These are phyloP conservation scores for Drosophila sucinea DNA, from an alignment of 1,140 invertebrate species.

Conservation along the genomic window DNA sequence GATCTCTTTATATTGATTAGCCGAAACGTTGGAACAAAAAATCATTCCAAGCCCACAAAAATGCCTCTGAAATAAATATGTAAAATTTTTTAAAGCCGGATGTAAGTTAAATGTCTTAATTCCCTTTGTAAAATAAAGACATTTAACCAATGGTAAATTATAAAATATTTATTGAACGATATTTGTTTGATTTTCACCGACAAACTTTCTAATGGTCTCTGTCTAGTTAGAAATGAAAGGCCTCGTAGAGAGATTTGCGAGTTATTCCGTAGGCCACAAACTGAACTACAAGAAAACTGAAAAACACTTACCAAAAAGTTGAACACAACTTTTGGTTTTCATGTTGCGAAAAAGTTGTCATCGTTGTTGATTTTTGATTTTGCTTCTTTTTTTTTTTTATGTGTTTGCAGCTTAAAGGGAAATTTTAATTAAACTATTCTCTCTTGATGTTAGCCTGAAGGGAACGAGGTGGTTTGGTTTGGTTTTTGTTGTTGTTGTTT, in stretches of 20 bases:
- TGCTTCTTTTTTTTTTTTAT: constrained; percentile 54
- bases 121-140: background rate
- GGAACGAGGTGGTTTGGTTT: background rate
- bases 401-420: constrained; percentile 66
- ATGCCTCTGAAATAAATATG: too few species aligned
- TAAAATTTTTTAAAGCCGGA: background rate
- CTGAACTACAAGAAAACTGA: constrained; percentile 24
- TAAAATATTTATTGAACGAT: constrained; percentile 2
- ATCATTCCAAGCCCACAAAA: too few species aligned
- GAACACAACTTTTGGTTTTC: constrained; percentile 56
- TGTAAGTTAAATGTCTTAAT: background rate
- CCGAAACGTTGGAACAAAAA: too few species aligned
- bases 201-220: constrained; percentile 59
- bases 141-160: background rate
- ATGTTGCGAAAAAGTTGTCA: constrained; percentile 39
- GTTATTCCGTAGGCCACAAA: constrained; percentile 48
- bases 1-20: too few species aligned
- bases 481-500: background rate
- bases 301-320: constrained; percentile 71
- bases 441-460: constrained; percentile 28
- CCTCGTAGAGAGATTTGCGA: constrained; percentile 59
- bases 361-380: constrained; percentile 20
- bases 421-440: constrained; percentile 81
- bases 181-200: constrained; percentile 47
- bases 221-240: constrained; percentile 55